Evolutionary conservation across 2,888 invertebrate species (phyloP).

Genomic region (Nowickia ferox): DNA sequence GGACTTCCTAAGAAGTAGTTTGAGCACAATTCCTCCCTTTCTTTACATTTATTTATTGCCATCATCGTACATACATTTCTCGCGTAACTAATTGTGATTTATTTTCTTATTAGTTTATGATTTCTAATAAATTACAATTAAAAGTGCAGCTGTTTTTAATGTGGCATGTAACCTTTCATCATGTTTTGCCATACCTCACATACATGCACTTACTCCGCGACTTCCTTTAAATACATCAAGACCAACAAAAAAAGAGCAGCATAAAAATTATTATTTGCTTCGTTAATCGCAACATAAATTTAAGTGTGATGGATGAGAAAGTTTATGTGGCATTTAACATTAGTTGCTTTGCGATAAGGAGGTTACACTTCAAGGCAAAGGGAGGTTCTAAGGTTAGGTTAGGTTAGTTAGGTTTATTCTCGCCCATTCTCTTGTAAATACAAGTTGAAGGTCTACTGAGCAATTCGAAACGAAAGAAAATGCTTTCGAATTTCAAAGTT

Average conservation of each 20-base stretch:
- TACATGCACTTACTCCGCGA: no score
- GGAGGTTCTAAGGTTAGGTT: no score
- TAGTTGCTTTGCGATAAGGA: no score
- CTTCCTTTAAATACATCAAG: constrained; percentile 8
- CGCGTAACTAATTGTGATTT: constrained; percentile 45
- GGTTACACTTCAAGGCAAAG: no score
- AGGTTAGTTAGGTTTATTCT: no score
- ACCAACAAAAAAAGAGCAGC: constrained; percentile 33
- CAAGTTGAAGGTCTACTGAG: no score
- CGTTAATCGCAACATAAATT: constrained; percentile 1
- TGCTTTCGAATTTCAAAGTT: no score
- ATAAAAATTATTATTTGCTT: constrained; percentile 4
- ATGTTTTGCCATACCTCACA: neutral
- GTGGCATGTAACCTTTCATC: constrained; percentile 3
- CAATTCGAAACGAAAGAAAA: no score
- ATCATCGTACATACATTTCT: neutral
- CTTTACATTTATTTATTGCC: neutral
- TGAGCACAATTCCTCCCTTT: neutral
- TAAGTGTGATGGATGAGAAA: constrained; percentile 22
- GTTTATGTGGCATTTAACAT: neutral
- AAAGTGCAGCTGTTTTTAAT: constrained; percentile 11
- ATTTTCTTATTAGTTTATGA: constrained; percentile 49
- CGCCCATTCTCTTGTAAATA: no score
- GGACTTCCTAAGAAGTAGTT: neutral
- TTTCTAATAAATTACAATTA: constrained; percentile 37